Conservation (phyloP, 2,113 vertebrate species). For the Tonatia bakeri region DNA sequence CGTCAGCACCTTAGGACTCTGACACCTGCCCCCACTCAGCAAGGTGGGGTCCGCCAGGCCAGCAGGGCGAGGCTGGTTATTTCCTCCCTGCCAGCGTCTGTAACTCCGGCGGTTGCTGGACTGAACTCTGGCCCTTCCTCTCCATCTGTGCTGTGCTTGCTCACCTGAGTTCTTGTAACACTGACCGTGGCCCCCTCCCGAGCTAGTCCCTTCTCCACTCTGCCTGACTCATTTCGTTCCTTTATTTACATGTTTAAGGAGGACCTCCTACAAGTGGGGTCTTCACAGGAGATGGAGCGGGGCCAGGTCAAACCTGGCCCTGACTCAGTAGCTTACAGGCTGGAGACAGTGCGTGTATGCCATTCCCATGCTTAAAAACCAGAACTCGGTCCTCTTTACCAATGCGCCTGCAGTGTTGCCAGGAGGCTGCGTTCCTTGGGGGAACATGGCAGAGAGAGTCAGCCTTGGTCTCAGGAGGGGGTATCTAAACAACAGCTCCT, state of each 20-base stretch:
- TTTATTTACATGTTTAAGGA: not conserved
- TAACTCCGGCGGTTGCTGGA: not conserved
- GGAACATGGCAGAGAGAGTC: not conserved
- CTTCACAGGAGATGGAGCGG: not conserved
- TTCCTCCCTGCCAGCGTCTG: not conserved
- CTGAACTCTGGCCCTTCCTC: not conserved
- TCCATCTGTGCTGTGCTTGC: accelerated
- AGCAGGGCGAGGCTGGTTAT: not conserved
- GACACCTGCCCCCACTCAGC: not conserved
- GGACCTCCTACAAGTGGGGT: not conserved
- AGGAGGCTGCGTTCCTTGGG: not conserved
- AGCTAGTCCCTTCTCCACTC: not conserved
- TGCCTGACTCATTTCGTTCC: not conserved
- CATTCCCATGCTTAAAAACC: not conserved
- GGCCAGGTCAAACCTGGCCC: not conserved
- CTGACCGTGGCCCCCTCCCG: not conserved
- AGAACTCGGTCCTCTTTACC: not conserved
- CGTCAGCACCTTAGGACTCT: not conserved
- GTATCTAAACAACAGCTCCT: not conserved
- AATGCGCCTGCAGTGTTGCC: not conserved
- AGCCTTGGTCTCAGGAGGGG: not conserved
- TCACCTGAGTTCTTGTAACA: not conserved
- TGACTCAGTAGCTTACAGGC: not conserved
- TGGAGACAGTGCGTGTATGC: not conserved
- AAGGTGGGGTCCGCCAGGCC: not conserved